phyloP scores from a whole-genome alignment of 1,140 invertebrate genomes.

The Bursaphelenchus mucronatus region DNA sequence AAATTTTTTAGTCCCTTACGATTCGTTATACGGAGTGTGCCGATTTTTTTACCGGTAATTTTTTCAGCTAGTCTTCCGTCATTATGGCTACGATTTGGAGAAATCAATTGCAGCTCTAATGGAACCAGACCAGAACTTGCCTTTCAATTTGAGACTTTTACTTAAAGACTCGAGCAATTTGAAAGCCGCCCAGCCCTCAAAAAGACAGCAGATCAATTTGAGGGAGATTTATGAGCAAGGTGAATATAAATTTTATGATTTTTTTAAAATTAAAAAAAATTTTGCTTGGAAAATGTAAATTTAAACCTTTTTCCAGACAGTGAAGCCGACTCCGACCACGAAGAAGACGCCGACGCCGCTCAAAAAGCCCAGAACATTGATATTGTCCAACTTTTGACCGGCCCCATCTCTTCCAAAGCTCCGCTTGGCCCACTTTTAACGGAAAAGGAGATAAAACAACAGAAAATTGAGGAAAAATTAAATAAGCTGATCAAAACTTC shows the following conservation, averaged over 20 bases:
- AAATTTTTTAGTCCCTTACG: too few relatives aligned
- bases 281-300: too few relatives aligned
- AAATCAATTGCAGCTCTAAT: conserved; percentile 12
- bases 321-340: conserved; percentile 5
- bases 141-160: conserved; percentile 20
- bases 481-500: not conserved
- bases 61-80: conserved; percentile 25
- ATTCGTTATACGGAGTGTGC: too few relatives aligned
- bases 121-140: conserved; percentile 1
- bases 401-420: not conserved
- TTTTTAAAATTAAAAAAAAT: too few relatives aligned
- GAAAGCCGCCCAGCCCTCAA: not conserved
- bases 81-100: conserved; percentile 20
- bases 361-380: not conserved
- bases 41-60: not conserved
- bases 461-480: conserved; percentile 4
- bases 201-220: conserved; percentile 2
- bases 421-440: not conserved
- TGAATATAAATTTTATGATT: not conserved
- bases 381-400: conserved; percentile 15
- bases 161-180: conserved; percentile 16
- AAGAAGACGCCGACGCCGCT: conserved; percentile 3
- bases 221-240: conserved; percentile 1
- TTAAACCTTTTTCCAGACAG: not conserved
- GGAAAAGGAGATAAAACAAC: conserved; percentile 6